Percentiles rank a stretch among this genome's conserved stretches.
Evolutionary conservation across 2,888 invertebrate species (phyloP).

Genomic region (Bombylius major): DNA sequence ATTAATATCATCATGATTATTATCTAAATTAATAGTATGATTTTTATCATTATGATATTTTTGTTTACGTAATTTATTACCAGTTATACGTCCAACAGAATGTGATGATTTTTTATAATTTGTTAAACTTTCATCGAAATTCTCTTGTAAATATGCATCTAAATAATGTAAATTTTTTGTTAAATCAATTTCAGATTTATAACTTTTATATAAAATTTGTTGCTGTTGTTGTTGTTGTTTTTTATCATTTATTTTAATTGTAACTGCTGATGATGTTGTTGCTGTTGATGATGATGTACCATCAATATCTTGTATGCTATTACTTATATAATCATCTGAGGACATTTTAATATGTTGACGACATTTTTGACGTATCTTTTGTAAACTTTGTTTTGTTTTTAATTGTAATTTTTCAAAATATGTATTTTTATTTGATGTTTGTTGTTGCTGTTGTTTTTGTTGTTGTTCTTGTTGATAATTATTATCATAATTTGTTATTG

Average conservation of each 20-base stretch:
- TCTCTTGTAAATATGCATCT: constrained; percentile 35
- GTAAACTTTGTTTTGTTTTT: constrained; percentile 31
- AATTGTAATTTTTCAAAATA: constrained; percentile 33
- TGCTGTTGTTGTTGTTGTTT: constrained; percentile 11
- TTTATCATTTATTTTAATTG: not conserved
- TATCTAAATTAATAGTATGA: not conserved
- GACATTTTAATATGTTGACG: constrained; percentile 25
- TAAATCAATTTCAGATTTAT: constrained; percentile 36
- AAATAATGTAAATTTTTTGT: constrained; percentile 34
- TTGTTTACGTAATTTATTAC: constrained; percentile 5
- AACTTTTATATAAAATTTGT: constrained; percentile 33
- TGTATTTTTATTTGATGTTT: constrained; percentile 11
- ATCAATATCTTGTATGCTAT: constrained; percentile 22
- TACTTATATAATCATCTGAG: constrained; percentile 5
- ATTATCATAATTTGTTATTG: not conserved
- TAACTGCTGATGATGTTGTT: constrained; percentile 16
- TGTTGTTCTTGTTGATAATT: not conserved
- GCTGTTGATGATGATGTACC: constrained; percentile 24
- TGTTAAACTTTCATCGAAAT: constrained; percentile 29
- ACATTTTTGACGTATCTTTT: constrained; percentile 33
- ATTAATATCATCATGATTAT: not conserved
- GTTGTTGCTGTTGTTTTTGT: not conserved
- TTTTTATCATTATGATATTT: constrained; percentile 19
- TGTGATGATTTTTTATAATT: constrained; percentile 24
- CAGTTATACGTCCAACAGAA: constrained; percentile 27